phyloP scores from a whole-genome alignment of 2,797 vertebrate species.

The Gallinago stenura region DNA sequence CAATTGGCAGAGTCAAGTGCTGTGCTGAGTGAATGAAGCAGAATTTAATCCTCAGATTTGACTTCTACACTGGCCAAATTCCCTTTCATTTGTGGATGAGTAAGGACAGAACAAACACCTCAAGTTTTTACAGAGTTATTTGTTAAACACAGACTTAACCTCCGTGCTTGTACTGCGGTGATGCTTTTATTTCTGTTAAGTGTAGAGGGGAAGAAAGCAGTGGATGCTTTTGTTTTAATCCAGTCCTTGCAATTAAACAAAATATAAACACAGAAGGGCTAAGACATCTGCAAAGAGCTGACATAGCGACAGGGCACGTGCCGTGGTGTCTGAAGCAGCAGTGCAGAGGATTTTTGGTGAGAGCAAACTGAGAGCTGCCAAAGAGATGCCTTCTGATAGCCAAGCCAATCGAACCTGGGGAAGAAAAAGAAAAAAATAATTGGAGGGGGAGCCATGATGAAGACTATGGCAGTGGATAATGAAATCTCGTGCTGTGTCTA shows the following conservation, averaged over 20 bases:
- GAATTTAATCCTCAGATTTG: background rate
- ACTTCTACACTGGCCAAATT: background rate
- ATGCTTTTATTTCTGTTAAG: background rate
- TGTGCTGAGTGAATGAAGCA: background rate
- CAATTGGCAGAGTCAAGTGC: background rate
- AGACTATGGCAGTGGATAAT: background rate
- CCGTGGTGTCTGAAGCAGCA: background rate
- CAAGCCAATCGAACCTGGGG: rapidly evolving
- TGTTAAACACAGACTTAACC: background rate
- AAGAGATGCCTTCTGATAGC: background rate
- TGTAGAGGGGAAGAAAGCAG: background rate
- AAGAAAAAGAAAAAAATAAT: background rate
- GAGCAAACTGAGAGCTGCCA: background rate
- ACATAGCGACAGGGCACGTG: background rate
- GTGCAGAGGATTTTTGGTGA: background rate
- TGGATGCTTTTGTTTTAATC: background rate
- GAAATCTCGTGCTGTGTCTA: background rate
- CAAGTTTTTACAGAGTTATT: background rate
- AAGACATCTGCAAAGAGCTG: background rate
- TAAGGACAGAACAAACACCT: background rate
- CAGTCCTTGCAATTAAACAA: background rate
- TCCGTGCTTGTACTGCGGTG: background rate
- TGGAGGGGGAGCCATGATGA: background rate
- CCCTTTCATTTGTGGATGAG: background rate
- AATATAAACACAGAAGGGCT: background rate